Evolutionary conservation across 37 sponge, comb jelly and placozoan genomes (phyloP), one percentile per base, ranked within the genome.

Genomic region (Cladorhizidae sp.): DNA sequence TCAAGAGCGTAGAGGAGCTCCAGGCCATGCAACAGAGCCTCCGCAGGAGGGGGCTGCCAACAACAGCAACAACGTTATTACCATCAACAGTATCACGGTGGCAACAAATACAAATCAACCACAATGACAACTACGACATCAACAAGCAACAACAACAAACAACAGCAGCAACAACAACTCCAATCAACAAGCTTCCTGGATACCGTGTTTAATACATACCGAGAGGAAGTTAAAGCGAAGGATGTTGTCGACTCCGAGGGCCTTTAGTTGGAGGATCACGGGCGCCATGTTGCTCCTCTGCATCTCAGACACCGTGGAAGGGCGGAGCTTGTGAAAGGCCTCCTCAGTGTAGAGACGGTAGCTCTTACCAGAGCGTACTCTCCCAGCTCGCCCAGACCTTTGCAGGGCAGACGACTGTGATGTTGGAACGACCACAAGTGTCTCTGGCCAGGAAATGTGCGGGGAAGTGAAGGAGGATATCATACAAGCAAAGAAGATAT

Each of bases 231-330:
- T 72, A 57, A 97, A 97, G 3, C 94, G 72, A 11, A 94, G 78
- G 12, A 97, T 85, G 75, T 94, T 97, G 78, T 97, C 97, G 37
- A 97, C 76, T 37, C 95, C 97, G 1, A 97, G 82, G 14, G 97
- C 94, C 64, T 97, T 97, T 61, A 97, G 43, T 39, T 91, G 95
- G 25, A 97, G 87, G n/a, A 97, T 71, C 18, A 91, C 95, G 45
- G 89, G 72, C 8, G 90, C 86, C 79, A 97, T 73, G 58, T 91
- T 85, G 42, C 85, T 90, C 0, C 97, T 64, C 71, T 84, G 88
- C 80, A 95, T 89, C 52, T 95, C 95, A 35, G 95, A 89, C 12
- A 85, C 81, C 15, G 87, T 91, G 52, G 84, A 39, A 56, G 52
- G 21, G 26, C 81, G 64, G 23, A 94, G 83, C 22, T 76, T 63